Conservation (phyloP, 1,140 invertebrate species). For the Drosophila teissieri region DNA sequence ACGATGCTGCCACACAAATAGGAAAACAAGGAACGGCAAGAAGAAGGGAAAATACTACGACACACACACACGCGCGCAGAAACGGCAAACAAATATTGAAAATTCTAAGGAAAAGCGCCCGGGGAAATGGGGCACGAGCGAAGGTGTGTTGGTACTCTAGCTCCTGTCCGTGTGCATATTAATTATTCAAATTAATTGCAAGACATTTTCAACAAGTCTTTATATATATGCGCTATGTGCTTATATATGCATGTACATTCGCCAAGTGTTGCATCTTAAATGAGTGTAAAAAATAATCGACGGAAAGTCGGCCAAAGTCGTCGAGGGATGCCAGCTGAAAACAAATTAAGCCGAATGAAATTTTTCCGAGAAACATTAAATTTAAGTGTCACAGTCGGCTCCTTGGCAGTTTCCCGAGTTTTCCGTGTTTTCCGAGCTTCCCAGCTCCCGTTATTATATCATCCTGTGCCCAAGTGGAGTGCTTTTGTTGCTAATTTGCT, state of each 20-base stretch:
- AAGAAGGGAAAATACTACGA: constrained; percentile 23
- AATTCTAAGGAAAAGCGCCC: constrained; percentile 63
- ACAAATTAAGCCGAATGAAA: constrained; percentile 33
- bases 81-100: constrained; percentile 50
- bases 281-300: constrained; percentile 39
- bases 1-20: constrained; percentile 63
- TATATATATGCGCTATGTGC: constrained; percentile 2
- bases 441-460: constrained; percentile 30
- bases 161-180: constrained; percentile 57
- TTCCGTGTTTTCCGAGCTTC: constrained; percentile 5
- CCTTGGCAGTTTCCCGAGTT: constrained; percentile 9
- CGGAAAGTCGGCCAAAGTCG: constrained; percentile 21
- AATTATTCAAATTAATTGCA: constrained; percentile 81
- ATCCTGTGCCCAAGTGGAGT: constrained; percentile 23
- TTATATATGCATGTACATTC: constrained; percentile 14
- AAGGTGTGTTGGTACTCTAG: constrained; percentile 68
- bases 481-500: constrained; percentile 24
- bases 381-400: constrained; percentile 32
- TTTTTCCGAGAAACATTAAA: constrained; percentile 29
- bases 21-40: constrained; percentile 26
- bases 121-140: constrained; percentile 66
- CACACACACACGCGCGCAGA: constrained; percentile 11
- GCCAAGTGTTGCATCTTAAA: constrained; percentile 52
- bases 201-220: constrained; percentile 58
- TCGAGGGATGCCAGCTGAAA: constrained; percentile 45